Evolutionary conservation across 1,140 invertebrate genomes (phyloP).

Genomic region (Lepidostoma basale): DNA sequence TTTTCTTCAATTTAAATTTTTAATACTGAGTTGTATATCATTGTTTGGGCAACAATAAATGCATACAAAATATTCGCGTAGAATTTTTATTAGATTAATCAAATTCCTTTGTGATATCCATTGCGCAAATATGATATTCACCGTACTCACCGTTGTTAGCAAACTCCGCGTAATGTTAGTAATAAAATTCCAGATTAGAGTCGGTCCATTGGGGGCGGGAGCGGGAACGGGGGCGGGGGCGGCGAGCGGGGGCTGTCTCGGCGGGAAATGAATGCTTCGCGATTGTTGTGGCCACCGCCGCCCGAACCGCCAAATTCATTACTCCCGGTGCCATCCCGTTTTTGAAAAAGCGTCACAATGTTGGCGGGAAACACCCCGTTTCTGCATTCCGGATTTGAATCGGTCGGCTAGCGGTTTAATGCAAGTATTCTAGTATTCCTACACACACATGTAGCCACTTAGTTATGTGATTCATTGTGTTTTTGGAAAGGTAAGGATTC

Average conservation of each 20-base stretch:
- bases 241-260: background rate
- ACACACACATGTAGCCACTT: too few species aligned
- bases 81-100: too few species aligned
- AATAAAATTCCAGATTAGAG: constrained; percentile 35
- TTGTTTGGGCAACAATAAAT: too few species aligned
- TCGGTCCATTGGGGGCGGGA: constrained; percentile 21
- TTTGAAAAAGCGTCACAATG: background rate
- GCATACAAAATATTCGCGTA: too few species aligned
- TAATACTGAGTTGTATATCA: too few species aligned
- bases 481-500: too few species aligned
- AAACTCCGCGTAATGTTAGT: constrained; percentile 19
- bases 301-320: constrained; percentile 17
- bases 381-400: background rate
- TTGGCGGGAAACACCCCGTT: background rate
- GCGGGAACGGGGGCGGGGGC: background rate
- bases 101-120: too few species aligned
- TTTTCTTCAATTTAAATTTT: too few species aligned
- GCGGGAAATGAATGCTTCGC: constrained; percentile 21
- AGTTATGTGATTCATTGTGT: too few species aligned
- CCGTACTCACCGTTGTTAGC: constrained; percentile 22
- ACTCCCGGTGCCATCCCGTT: background rate
- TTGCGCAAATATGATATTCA: too few species aligned
- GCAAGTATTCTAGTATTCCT: too few species aligned
- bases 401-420: background rate
- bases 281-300: constrained; percentile 15